Evolutionary conservation across 2,797 vertebrate species (phyloP).

Genomic region (Aeoliscus strigatus): DNA sequence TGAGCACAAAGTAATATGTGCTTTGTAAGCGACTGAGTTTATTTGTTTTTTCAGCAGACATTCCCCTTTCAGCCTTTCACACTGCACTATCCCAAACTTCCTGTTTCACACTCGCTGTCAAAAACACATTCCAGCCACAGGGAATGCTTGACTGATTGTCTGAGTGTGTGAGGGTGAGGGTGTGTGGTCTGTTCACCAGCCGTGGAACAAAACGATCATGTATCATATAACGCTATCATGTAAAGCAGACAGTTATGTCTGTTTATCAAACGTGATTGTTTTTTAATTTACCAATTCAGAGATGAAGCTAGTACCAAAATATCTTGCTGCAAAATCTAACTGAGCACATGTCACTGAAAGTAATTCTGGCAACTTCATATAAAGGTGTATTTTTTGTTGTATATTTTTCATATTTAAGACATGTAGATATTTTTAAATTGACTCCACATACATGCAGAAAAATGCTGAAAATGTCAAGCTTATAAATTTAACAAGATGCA

Average conservation of each 20-base stretch:
- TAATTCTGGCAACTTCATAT: too few species aligned
- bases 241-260: slow-evolving; percentile 28
- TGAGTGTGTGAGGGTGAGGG: slow-evolving; percentile 32
- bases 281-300: slow-evolving; percentile 6
- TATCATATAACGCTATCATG: too few species aligned
- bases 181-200: slow-evolving; percentile 55
- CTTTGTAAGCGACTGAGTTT: background rate
- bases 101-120: slow-evolving; percentile 45
- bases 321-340: too few species aligned
- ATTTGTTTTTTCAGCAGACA: slow-evolving; percentile 6
- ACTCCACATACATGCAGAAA: background rate
- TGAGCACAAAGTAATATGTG: background rate
- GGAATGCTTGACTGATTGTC: slow-evolving; percentile 52
- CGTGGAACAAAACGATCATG: slow-evolving; percentile 41
- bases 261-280: slow-evolving; percentile 20
- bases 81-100: slow-evolving; percentile 24
- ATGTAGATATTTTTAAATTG: background rate
- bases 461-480: background rate
- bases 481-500: too few species aligned
- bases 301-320: slow-evolving; percentile 5
- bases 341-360: too few species aligned
- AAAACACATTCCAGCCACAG: slow-evolving; percentile 59
- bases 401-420: too few species aligned
- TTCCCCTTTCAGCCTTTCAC: slow-evolving; percentile 11
- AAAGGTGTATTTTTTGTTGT: too few species aligned